Percentiles rank a stretch among this genome's conserved stretches.
These are phyloP conservation scores for Catostomus latipinnis DNA, from an alignment of 2,797 vertebrate genomes.

Conservation along the genomic window DNA sequence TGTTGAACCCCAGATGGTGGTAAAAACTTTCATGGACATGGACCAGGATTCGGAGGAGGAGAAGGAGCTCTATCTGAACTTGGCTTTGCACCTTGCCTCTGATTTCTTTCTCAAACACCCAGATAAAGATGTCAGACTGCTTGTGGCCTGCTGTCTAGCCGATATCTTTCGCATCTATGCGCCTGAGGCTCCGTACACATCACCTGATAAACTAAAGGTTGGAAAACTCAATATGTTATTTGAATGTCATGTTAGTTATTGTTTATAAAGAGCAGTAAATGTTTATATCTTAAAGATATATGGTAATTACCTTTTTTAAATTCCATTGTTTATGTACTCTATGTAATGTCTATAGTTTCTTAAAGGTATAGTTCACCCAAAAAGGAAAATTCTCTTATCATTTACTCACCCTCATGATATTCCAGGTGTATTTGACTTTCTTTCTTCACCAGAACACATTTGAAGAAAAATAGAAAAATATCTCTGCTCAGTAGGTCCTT, in stretches of 20 bases:
- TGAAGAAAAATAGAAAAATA: too few relatives aligned
- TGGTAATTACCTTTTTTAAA: not conserved
- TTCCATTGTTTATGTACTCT: not conserved
- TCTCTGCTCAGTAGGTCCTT: too few relatives aligned
- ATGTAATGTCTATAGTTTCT: too few relatives aligned
- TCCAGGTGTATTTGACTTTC: too few relatives aligned
- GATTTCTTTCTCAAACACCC: conserved; percentile 99
- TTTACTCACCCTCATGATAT: too few relatives aligned
- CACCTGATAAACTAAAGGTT: conserved; percentile 97
- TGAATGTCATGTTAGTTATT: not conserved
- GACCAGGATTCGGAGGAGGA: conserved; percentile 99
- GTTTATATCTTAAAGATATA: not conserved
- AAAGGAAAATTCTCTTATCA: too few relatives aligned
- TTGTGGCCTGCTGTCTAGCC: conserved; percentile 96
- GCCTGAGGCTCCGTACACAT: conserved; percentile 96
- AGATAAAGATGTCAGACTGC: conserved; percentile 95
- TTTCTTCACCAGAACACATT: too few relatives aligned
- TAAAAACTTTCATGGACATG: conserved; percentile 99
- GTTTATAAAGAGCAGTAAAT: not conserved
- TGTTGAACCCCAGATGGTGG: conserved; percentile 89
- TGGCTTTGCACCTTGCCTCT: conserved; percentile 95
- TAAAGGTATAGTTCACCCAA: too few relatives aligned
- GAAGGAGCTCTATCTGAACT: conserved; percentile 96
- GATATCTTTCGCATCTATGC: conserved; percentile 99
- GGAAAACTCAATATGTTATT: not conserved